A percentile compares a stretch with the other conserved stretches of the same genome.
These are phyloP conservation scores for Bombus pyrosoma DNA, from an alignment of 1,140 invertebrate genomes.

Conservation along the genomic window DNA sequence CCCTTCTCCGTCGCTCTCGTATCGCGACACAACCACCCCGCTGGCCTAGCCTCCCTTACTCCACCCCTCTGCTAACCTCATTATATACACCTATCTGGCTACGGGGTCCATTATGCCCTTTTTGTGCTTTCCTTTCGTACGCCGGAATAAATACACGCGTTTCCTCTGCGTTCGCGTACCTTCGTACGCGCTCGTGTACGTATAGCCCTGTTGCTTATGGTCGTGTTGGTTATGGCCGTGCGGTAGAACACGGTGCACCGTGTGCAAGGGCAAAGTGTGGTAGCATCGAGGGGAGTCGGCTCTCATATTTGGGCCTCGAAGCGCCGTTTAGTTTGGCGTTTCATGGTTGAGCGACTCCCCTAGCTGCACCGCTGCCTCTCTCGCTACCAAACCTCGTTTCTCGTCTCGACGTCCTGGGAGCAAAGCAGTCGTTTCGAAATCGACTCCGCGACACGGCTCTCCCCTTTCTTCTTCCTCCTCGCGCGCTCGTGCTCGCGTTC, in stretches of 20 bases:
- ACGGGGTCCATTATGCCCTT: conserved; percentile 78
- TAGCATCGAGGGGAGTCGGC: conserved; percentile 23
- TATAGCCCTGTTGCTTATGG: too few relatives aligned
- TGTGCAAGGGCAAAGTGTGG: not conserved
- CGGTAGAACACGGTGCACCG: not conserved
- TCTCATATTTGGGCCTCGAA: conserved; percentile 75
- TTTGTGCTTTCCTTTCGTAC: conserved; percentile 71
- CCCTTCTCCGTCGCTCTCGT: conserved; percentile 40
- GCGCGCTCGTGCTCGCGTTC: not conserved
- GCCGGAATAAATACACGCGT: conserved; percentile 64
- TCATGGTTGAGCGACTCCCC: conserved; percentile 80
- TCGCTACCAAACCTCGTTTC: conserved; percentile 31
- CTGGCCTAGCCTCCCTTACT: conserved; percentile 49
- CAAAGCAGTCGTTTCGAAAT: conserved; percentile 57
- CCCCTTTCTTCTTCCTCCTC: too few relatives aligned
- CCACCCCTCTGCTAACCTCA: conserved; percentile 73
- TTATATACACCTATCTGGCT: conserved; percentile 79
- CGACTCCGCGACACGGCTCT: conserved; percentile 30
- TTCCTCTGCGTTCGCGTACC: not conserved
- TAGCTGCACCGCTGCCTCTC: conserved; percentile 11
- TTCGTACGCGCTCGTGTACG: not conserved
- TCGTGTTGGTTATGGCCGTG: too few relatives aligned
- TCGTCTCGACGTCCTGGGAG: conserved; percentile 57
- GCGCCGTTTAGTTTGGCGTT: conserved; percentile 82
- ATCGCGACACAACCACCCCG: conserved; percentile 55